A percentile compares a stretch with the other conserved stretches of the same genome.
These are phyloP conservation scores for Charanyca ferruginea DNA, from an alignment of 2,888 invertebrate genomes.

Conservation along the genomic window DNA sequence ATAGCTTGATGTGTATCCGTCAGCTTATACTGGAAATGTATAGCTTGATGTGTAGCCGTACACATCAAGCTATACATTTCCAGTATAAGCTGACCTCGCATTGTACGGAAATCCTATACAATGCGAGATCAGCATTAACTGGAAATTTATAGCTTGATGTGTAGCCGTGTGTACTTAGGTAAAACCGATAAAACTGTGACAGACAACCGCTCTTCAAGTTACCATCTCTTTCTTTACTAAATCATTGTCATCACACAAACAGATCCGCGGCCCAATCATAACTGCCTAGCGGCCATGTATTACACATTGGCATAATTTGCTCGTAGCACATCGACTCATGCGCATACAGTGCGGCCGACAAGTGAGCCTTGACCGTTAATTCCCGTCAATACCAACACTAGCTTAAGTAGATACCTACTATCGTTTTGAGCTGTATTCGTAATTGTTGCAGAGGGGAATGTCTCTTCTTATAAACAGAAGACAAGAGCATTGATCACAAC, in stretches of 20 bases:
- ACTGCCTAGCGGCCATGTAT: constrained; percentile 40
- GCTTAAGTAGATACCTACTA: constrained; percentile 33
- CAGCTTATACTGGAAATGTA: too few species aligned
- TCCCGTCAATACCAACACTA: constrained; percentile 65
- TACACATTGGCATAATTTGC: constrained; percentile 50
- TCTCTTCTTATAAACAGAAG: background rate
- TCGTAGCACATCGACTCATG: constrained; percentile 30
- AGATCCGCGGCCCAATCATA: constrained; percentile 29
- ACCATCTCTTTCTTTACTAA: background rate
- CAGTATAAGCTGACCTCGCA: too few species aligned
- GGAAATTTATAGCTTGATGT: too few species aligned
- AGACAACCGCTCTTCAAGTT: too few species aligned
- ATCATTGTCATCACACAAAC: constrained; percentile 9
- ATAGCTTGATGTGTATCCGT: too few species aligned
- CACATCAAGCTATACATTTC: too few species aligned
- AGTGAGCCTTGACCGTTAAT: constrained; percentile 78
- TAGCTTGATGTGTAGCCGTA: too few species aligned
- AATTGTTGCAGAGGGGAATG: background rate
- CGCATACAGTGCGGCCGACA: constrained; percentile 55
- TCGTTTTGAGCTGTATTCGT: constrained; percentile 42
- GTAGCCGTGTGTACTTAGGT: too few species aligned
- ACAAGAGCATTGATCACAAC: background rate
- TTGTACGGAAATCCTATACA: too few species aligned
- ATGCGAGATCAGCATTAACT: too few species aligned
- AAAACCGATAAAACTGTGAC: too few species aligned